These are phyloP conservation scores for Gnathochromis pfefferi DNA, from an alignment of 2,113 vertebrate species.

Conservation along the genomic window DNA sequence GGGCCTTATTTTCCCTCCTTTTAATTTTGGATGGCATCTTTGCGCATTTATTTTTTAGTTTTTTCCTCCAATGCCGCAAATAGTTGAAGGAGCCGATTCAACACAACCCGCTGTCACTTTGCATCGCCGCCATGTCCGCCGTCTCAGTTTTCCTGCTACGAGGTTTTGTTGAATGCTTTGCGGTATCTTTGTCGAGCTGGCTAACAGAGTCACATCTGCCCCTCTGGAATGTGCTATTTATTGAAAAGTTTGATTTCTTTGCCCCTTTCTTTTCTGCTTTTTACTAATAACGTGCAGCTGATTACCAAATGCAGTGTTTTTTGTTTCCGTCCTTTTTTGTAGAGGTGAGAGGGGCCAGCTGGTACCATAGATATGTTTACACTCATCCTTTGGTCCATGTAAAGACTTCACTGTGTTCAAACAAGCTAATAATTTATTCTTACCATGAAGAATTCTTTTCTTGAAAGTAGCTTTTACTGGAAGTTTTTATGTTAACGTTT, in stretches of 20 bases:
- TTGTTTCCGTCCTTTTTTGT: background rate
- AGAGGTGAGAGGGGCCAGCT: conserved; percentile 67
- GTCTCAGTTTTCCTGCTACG: background rate
- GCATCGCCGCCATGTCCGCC: conserved; percentile 36
- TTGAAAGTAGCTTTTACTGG: conserved; percentile 54
- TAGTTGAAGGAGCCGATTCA: background rate
- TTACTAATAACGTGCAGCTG: conserved; percentile 55
- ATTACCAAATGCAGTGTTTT: conserved; percentile 57
- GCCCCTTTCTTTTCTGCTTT: conserved; percentile 29
- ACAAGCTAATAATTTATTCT: conserved; percentile 77
- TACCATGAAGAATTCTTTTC: conserved; percentile 49
- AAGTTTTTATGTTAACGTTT: conserved; percentile 50
- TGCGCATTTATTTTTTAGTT: too few species aligned
- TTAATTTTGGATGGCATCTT: conserved; percentile 61
- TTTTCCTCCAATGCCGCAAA: conserved; percentile 55
- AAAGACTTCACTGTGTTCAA: conserved; percentile 82
- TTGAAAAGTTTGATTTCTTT: conserved; percentile 51
- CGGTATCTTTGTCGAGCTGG: conserved; percentile 1
- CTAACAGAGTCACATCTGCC: conserved; percentile 71
- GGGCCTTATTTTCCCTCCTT: conserved; percentile 88
- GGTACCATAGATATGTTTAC: conserved; percentile 83
- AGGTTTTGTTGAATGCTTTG: conserved; percentile 42
- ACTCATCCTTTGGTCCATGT: conserved; percentile 78
- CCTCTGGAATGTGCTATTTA: conserved; percentile 83
- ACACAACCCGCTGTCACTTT: background rate